phyloP scores from a whole-genome alignment of 1,140 invertebrate genomes.

The Heliothis subflexa region DNA sequence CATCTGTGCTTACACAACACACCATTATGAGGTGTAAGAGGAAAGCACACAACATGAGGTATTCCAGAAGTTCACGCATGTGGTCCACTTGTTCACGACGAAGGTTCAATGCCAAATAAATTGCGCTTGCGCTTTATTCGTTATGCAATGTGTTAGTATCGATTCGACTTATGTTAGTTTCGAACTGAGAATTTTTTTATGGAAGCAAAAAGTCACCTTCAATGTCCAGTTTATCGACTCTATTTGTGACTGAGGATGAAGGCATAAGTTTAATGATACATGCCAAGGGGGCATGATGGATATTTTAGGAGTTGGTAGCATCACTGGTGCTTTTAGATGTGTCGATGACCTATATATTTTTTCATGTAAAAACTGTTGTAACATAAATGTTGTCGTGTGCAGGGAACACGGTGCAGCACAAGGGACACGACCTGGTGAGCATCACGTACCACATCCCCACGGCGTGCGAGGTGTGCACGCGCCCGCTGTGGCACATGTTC shows the following conservation, averaged over 20 bases:
- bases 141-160: neutral
- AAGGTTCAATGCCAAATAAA: neutral
- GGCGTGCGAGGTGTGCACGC: conserved; percentile 98
- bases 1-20: conserved; percentile 2
- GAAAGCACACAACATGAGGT: neutral
- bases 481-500: conserved; percentile 98
- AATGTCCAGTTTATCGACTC: too few relatives aligned
- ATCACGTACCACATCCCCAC: conserved; percentile 99
- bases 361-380: conserved; percentile 58
- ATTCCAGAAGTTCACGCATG: neutral
- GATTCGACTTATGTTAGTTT: conserved; percentile 55
- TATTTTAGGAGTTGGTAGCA: too few relatives aligned
- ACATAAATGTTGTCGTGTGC: conserved; percentile 67
- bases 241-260: too few relatives aligned
- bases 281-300: too few relatives aligned
- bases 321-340: too few relatives aligned
- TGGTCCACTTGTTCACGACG: neutral
- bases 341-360: neutral
- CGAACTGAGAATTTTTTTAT: too few relatives aligned
- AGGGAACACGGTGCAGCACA: conserved; percentile 92
- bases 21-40: neutral
- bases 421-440: conserved; percentile 98
- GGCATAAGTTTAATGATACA: too few relatives aligned
- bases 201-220: too few relatives aligned
- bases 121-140: conserved; percentile 1